Evolutionary conservation across 2,888 invertebrate species (phyloP), one percentile per base, ranked within the genome.

Genomic region (Eristalinus sepulchralis): DNA sequence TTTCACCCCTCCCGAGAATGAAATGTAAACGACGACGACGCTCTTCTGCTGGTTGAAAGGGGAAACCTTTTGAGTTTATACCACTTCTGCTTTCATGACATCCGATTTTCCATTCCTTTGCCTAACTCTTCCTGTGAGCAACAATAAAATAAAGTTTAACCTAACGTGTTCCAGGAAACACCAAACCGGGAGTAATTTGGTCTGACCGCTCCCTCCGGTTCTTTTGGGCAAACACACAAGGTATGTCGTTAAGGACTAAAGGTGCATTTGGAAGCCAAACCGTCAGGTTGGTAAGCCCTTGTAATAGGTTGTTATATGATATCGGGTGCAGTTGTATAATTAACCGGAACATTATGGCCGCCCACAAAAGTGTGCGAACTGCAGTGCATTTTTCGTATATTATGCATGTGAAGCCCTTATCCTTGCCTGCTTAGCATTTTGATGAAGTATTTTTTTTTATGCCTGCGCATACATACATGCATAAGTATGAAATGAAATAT

Each of bases 131-230:
- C 36, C 68, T 59, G 59, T 31, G 24, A 31, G 63, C 34, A 62
- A 57, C 63, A 67, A 67, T 80, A 67, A 73, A 73, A 73, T 73
- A 73, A 80, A 73, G 53, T 73, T 63, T 62, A 80, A 67, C 33
- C 67, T 33, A 75, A 73, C 73, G 73, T 80, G 67, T 80, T 80
- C 55, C 72, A 73, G 80, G 80, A 73, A 80, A 68, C 73, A 73
- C 31, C 68, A 73, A 72, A 68, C 60, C 57, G 55, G 60, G 72
- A 73, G 80, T 67, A 73, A 73, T 80, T 80, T 73, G 73, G 67
- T 67, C 73, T 67, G 55, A 80, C 55, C 70, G 47, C 73, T 72
- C 66, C 33, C 53, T 72, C 27, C 24, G n/a, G 59, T 39, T 71
- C 39, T 57, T 57, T 63, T 64, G 13, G 62, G 11, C 13, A 55